Evolutionary conservation across 2,113 vertebrate genomes (phyloP), one percentile per base, ranked within the genome.

Genomic region (Tetraodon nigroviridis): DNA sequence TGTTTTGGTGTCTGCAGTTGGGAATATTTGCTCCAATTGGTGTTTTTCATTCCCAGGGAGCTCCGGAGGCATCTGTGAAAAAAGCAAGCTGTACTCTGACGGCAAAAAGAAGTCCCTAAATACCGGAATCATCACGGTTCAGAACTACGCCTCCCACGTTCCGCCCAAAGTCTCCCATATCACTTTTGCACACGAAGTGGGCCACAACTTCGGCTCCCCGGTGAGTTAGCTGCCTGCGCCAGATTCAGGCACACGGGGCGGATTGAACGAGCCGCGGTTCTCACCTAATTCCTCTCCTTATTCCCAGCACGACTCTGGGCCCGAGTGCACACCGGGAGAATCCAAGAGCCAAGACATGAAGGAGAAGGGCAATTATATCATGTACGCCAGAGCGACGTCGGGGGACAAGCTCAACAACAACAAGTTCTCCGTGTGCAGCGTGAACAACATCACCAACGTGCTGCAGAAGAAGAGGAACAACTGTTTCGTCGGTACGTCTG

Each of bases 401-500:
- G 97, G 97, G 60, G 96, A 98, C 89, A 99, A 98, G 70, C 93
- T 95, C n/a, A 98, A 99, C 92, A 99, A 99, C 88, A 98, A 99
- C 71, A 98, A 98, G 73, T 99, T 99, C 84, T 98, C 96, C 29
- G 60, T 92, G 61, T 99, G 97, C 76, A 99, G 97, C 50, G 86
- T 99, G 76, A 91, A 95, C 70, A 99, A 99, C 88, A 99, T 99
- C 90, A 98, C 95, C 84, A 95, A 97, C 86, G 96, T 99, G 72
- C 91, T 99, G 83, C 95, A 98, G 75, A 98, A 98, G 72, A 98
- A 98, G 87, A 93, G 95, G 54, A 92, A 93, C 74, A 94, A 90
- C 88, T 99, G 97, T 79, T 99, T 99, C 79, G 97, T 99, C 21
- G 97, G 97, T 99, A 92, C 3, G 97, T 47, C 24, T 20, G n/a